Evolutionary conservation across 1,140 invertebrate species (phyloP).

Genomic region (Drosophila pallidifrons): DNA sequence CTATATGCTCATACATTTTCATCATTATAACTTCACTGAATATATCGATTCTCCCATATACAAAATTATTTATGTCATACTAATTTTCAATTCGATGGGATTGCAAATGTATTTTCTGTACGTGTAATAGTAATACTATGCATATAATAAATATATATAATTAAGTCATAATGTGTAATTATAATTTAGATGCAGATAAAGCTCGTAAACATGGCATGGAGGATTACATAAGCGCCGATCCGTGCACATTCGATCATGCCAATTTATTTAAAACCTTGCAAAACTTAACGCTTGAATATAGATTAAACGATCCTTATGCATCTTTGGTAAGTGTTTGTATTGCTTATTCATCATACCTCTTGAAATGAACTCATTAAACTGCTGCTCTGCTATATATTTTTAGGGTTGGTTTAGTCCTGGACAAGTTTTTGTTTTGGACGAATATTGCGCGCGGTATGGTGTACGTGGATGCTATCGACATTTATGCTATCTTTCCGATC

Average conservation of each 20-base stretch:
- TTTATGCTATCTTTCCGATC: slow-evolving; percentile 97
- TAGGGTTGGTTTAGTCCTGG: slow-evolving; percentile 99
- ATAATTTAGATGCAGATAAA: slow-evolving; percentile 93
- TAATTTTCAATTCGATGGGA: no score
- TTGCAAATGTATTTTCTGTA: not conserved
- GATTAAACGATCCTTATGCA: slow-evolving; percentile 98
- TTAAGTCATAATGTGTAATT: slow-evolving; percentile 1
- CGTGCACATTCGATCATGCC: slow-evolving; percentile 98
- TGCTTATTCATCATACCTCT: no score
- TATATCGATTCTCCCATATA: no score
- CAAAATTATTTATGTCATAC: no score
- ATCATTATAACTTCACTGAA: no score
- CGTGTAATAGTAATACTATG: no score
- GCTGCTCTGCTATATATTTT: not conserved
- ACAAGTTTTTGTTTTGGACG: slow-evolving; percentile 99
- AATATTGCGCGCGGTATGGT: slow-evolving; percentile 99
- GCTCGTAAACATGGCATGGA: slow-evolving; percentile 99
- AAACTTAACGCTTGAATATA: slow-evolving; percentile 96
- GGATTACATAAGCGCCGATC: slow-evolving; percentile 99
- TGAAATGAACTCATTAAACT: no score
- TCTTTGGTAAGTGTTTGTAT: slow-evolving; percentile 90
- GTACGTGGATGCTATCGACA: slow-evolving; percentile 98
- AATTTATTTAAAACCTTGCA: slow-evolving; percentile 96
- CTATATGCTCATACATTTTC: no score
- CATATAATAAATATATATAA: not conserved